Percentiles rank a stretch among this genome's conserved stretches.
phyloP scores from a whole-genome alignment of 2,113 vertebrate genomes.

The Heptranchias perlo region DNA sequence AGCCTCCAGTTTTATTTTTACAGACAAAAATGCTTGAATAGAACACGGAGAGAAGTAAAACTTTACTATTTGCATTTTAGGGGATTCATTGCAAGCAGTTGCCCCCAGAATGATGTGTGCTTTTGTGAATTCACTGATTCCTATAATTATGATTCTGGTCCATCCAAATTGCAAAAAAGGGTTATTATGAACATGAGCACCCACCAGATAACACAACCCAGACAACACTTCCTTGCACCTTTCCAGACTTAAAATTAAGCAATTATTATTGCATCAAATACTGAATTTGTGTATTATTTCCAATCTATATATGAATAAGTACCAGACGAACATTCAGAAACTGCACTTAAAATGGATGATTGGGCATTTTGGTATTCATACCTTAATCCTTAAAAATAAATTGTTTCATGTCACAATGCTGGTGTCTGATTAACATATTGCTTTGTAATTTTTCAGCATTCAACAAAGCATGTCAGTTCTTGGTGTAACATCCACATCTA shows the following conservation, averaged over 20 bases:
- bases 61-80: not conserved
- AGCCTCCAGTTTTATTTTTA: too few species aligned
- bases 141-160: not conserved
- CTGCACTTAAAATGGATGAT: not conserved
- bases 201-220: not conserved
- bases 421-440: not conserved
- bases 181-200: not conserved
- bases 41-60: too few species aligned
- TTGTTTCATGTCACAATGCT: not conserved
- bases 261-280: not conserved
- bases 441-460: not conserved
- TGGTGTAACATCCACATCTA: not conserved
- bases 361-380: not conserved
- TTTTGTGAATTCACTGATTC: not conserved
- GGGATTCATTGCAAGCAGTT: not conserved
- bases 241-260: not conserved
- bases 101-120: not conserved
- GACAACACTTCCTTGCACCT: not conserved
- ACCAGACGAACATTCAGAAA: not conserved
- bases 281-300: not conserved
- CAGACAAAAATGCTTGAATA: too few species aligned
- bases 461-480: not conserved
- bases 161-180: not conserved
- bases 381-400: not conserved
- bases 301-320: not conserved